These are phyloP conservation scores for Caradrina clavipalpis DNA, from an alignment of 2,888 invertebrate species.

Conservation along the genomic window DNA sequence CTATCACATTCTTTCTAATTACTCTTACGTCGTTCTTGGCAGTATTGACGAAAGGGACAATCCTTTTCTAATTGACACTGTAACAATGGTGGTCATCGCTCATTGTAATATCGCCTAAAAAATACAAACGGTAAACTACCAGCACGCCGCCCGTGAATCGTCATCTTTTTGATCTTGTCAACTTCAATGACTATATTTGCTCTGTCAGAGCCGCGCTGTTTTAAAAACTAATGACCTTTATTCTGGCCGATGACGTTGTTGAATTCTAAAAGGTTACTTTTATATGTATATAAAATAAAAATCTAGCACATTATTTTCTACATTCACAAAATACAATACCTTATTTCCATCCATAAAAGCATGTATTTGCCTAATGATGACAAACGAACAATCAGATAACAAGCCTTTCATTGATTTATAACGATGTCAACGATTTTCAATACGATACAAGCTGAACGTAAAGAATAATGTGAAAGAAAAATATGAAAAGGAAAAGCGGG, in stretches of 20 bases:
- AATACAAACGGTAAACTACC: too few relatives aligned
- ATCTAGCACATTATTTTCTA: not conserved
- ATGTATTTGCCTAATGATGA: slow-evolving; percentile 14
- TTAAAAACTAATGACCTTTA: too few relatives aligned
- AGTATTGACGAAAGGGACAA: too few relatives aligned
- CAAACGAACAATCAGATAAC: slow-evolving; percentile 28
- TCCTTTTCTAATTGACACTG: too few relatives aligned
- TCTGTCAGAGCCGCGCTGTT: too few relatives aligned
- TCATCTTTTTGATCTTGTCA: too few relatives aligned
- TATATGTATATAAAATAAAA: not conserved
- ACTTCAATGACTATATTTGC: too few relatives aligned
- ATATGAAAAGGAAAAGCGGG: slow-evolving; percentile 28
- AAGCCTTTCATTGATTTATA: slow-evolving; percentile 32
- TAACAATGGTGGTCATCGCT: too few relatives aligned
- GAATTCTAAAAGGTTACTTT: not conserved
- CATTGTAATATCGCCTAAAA: too few relatives aligned
- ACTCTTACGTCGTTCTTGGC: not conserved
- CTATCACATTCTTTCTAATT: not conserved
- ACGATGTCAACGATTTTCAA: slow-evolving; percentile 8
- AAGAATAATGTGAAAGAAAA: slow-evolving; percentile 6
- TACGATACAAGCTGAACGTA: slow-evolving; percentile 15
- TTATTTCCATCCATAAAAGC: slow-evolving; percentile 1
- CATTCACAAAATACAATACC: slow-evolving; percentile 18
- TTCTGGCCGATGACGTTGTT: not conserved
- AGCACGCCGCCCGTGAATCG: too few relatives aligned